A percentile compares a stretch with the other conserved stretches of the same genome.
phyloP scores from a whole-genome alignment of 2,113 vertebrate genomes.

The Tangachromis dhanisi region DNA sequence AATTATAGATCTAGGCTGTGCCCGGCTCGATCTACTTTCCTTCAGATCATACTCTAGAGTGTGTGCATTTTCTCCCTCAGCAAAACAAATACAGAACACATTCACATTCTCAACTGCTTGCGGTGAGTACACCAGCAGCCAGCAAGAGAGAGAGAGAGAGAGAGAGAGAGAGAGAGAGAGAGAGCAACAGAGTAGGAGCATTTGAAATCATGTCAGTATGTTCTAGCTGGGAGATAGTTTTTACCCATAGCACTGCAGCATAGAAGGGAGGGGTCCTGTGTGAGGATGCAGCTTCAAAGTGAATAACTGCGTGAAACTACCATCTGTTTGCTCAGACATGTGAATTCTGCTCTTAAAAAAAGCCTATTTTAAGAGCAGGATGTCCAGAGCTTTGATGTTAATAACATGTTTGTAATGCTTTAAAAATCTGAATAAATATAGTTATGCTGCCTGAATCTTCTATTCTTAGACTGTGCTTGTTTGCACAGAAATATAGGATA shows the following conservation, averaged over 20 bases:
- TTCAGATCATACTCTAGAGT: conserved; percentile 73
- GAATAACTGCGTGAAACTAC: conserved; percentile 35
- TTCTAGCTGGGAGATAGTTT: conserved; percentile 28
- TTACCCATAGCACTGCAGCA: conserved; percentile 16
- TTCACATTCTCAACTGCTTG: conserved; percentile 42
- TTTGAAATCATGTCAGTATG: conserved; percentile 47
- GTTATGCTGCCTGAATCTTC: not conserved
- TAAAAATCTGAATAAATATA: not conserved
- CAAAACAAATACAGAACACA: conserved; percentile 74
- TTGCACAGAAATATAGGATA: not conserved
- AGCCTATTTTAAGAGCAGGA: conserved; percentile 2
- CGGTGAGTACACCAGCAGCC: conserved; percentile 13
- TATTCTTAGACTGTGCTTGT: not conserved
- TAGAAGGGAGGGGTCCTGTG: not conserved
- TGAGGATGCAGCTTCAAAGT: conserved; percentile 33
- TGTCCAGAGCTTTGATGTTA: conserved; percentile 17
- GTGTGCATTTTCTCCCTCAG: conserved; percentile 62
- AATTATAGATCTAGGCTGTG: conserved; percentile 79
- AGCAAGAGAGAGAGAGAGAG: not conserved
- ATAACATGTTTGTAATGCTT: conserved; percentile 10
- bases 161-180: not conserved
- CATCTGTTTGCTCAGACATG: conserved; percentile 27
- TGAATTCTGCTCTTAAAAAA: not conserved
- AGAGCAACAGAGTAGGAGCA: not conserved
- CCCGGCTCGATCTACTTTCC: conserved; percentile 68